Percentiles rank a stretch among this genome's conserved stretches.
phyloP scores from a whole-genome alignment of 2,888 invertebrate genomes.

The Xylocampa areola region DNA sequence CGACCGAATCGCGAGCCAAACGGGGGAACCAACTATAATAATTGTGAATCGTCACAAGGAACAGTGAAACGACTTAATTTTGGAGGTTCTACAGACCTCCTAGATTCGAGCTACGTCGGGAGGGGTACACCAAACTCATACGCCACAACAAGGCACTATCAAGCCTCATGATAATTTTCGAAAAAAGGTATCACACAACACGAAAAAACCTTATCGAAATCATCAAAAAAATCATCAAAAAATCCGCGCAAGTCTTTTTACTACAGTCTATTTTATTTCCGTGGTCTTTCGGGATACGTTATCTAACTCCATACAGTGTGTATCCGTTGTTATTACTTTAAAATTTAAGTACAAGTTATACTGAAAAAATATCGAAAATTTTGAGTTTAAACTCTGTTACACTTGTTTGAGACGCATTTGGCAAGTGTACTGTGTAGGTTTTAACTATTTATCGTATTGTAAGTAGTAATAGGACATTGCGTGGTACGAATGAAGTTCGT shows the following conservation, averaged over 20 bases:
- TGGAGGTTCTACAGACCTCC: conserved; percentile 38
- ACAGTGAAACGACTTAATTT: conserved; percentile 43
- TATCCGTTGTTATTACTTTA: conserved; percentile 56
- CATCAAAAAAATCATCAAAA: conserved; percentile 84
- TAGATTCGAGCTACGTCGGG: conserved; percentile 59
- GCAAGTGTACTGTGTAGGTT: neutral
- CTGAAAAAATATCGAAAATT: conserved; percentile 45
- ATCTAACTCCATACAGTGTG: conserved; percentile 63
- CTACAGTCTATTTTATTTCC: conserved; percentile 85
- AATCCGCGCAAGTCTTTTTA: conserved; percentile 87
- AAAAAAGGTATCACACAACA: conserved; percentile 81
- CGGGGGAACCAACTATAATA: conserved; percentile 36
- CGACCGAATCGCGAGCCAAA: conserved; percentile 57
- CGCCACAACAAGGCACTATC: conserved; percentile 83
- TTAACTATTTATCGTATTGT: too few species aligned
- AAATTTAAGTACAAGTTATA: conserved; percentile 59
- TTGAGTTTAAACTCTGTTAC: conserved; percentile 36
- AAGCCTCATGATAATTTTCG: conserved; percentile 78
- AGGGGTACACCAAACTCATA: conserved; percentile 72
- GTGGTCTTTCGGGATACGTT: conserved; percentile 86
- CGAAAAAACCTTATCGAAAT: conserved; percentile 83
- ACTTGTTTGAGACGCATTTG: conserved; percentile 36
- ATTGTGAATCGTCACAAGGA: conserved; percentile 49
- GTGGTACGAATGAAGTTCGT: neutral
- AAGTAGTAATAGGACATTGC: neutral